Conservation (phyloP, 1,140 invertebrate genomes). For the Dendroctonus valens region DNA sequence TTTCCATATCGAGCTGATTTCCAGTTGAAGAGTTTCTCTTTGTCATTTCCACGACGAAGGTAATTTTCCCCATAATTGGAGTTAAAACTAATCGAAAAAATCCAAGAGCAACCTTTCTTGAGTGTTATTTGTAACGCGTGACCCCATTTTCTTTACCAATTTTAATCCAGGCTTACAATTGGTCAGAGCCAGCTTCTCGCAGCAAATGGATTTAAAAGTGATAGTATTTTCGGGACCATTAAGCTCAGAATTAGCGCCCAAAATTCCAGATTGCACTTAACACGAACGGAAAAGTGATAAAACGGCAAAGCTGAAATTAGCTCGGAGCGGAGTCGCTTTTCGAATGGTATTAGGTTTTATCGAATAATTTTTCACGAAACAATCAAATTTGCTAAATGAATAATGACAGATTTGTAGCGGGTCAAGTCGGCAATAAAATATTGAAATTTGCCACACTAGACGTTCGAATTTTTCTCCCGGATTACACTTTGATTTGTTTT, state of each 20-base stretch:
- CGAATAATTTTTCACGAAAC: too few species aligned
- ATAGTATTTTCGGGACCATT: constrained; percentile 28
- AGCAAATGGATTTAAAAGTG: constrained; percentile 29
- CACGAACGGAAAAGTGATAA: constrained; percentile 25
- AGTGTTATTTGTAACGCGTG: constrained; percentile 24
- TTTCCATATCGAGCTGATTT: neutral
- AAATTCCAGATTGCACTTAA: constrained; percentile 21
- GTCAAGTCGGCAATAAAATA: constrained; percentile 5
- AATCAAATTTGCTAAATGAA: too few species aligned
- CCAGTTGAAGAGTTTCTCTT: constrained; percentile 3
- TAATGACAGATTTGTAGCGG: neutral
- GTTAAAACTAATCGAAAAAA: constrained; percentile 26
- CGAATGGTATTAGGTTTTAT: constrained; percentile 3
- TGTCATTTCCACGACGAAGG: constrained; percentile 15
- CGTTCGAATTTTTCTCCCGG: constrained; percentile 22
- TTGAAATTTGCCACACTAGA: constrained; percentile 16
- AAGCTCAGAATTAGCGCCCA: constrained; percentile 23
- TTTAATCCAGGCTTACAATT: constrained; percentile 21
- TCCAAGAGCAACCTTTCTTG: constrained; percentile 1
- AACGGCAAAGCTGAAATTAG: constrained; percentile 18
- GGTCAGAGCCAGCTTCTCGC: constrained; percentile 10
- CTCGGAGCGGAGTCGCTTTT: constrained; percentile 3
- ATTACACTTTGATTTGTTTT: constrained; percentile 33
- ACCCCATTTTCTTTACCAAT: constrained; percentile 25
- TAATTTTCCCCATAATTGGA: constrained; percentile 28